Evolutionary conservation across 2,888 invertebrate genomes (phyloP).

Genomic region (Chesias legatella): DNA sequence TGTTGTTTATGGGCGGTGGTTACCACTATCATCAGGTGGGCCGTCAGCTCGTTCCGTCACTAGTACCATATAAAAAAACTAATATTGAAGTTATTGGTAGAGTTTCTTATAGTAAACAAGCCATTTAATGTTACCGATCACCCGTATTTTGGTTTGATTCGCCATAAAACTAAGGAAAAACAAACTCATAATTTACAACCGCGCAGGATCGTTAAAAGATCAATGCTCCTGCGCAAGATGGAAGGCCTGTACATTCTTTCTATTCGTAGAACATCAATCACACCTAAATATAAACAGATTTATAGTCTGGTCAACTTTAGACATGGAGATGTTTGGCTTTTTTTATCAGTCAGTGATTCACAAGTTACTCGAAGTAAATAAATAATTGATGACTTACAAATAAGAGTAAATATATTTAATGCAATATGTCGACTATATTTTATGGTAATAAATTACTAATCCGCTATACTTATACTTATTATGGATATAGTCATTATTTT

Average conservation of each 20-base stretch:
- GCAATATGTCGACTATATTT: too few species aligned
- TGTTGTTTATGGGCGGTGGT: too few species aligned
- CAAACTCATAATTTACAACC: constrained; percentile 20
- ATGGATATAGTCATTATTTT: too few species aligned
- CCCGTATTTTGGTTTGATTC: constrained; percentile 3
- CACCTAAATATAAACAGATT: constrained; percentile 36
- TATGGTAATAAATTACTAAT: too few species aligned
- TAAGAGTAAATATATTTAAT: too few species aligned
- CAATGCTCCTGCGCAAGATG: constrained; percentile 31
- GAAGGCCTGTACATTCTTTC: constrained; percentile 29
- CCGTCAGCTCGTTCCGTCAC: too few species aligned
- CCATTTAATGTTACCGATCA: neutral
- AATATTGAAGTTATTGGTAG: too few species aligned
- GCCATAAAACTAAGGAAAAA: constrained; percentile 18
- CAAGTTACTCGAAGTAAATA: constrained; percentile 27
- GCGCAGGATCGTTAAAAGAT: constrained; percentile 34
- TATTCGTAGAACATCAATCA: constrained; percentile 49
- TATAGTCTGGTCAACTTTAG: constrained; percentile 34
- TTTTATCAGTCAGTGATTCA: constrained; percentile 36
- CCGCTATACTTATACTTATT: too few species aligned
- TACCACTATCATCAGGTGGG: too few species aligned
- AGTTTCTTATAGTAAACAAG: too few species aligned
- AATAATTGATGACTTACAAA: constrained; percentile 32
- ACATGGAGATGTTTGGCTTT: constrained; percentile 28
- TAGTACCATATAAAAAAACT: too few species aligned